Conservation (phyloP, 1,140 invertebrate genomes). For the Drosophila athabasca region DNA sequence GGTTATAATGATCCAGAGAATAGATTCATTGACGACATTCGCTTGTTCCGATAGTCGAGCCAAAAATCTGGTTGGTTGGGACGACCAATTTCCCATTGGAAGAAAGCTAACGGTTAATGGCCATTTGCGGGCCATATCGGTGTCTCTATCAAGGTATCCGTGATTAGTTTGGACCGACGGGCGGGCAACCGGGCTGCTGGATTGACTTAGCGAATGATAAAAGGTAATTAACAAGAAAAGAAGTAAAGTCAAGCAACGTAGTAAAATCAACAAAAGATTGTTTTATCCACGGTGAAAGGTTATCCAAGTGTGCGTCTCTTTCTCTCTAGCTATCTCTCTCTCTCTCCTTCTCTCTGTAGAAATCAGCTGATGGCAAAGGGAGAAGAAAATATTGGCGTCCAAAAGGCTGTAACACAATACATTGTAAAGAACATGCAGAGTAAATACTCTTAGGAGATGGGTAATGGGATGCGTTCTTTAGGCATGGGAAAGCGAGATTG, state of each 20-base stretch:
- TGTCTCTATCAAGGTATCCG: constrained; percentile 30
- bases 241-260: constrained; percentile 52
- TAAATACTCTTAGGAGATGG: neutral
- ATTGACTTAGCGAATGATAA: constrained; percentile 50
- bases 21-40: constrained; percentile 29
- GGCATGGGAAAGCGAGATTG: neutral
- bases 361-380: constrained; percentile 30
- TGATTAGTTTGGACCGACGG: constrained; percentile 40
- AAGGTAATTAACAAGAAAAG: constrained; percentile 70
- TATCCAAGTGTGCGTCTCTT: constrained; percentile 21
- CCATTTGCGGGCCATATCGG: constrained; percentile 34
- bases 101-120: constrained; percentile 65
- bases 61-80: constrained; percentile 39
- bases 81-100: constrained; percentile 56
- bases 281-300: constrained; percentile 61
- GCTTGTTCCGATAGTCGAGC: constrained; percentile 10
- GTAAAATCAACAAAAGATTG: constrained; percentile 33
- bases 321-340: neutral
- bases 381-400: constrained; percentile 2
- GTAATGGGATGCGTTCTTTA: neutral
- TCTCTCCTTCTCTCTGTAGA: neutral
- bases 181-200: neutral
- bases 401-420: constrained; percentile 44
- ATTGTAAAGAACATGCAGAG: constrained; percentile 5
- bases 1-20: constrained; percentile 41